phyloP scores from a whole-genome alignment of 2,113 vertebrate genomes.

The Gallinago jamesoni region DNA sequence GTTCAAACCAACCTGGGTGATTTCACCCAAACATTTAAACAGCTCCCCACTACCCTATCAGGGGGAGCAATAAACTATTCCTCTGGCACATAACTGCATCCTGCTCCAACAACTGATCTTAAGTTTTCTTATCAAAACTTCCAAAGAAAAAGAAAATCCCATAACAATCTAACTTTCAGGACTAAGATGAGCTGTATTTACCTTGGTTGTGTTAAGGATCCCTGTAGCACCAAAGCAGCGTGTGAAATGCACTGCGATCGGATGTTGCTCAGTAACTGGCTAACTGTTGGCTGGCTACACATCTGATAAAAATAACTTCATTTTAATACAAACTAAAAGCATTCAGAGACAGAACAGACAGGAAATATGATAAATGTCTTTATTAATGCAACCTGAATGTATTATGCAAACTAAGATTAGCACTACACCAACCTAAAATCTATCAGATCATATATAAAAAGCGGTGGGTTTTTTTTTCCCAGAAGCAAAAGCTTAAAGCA shows the following conservation, averaged over 20 bases:
- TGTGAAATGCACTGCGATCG: conserved; percentile 98
- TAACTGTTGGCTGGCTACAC: conserved; percentile 95
- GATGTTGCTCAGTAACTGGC: conserved; percentile 98
- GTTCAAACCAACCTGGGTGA: neutral
- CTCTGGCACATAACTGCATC: neutral
- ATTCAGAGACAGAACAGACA: neutral
- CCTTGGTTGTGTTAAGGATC: conserved; percentile 93
- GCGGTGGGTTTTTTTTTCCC: neutral
- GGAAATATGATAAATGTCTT: neutral
- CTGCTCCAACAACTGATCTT: neutral
- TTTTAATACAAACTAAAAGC: conserved; percentile 68
- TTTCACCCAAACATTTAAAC: neutral
- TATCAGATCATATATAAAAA: neutral
- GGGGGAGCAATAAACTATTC: neutral
- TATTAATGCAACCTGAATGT: neutral
- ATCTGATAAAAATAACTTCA: conserved; percentile 76
- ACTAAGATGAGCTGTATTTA: conserved; percentile 47
- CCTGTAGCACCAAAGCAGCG: conserved; percentile 93
- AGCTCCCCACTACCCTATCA: neutral
- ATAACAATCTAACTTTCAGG: fast-evolving
- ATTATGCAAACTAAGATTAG: neutral
- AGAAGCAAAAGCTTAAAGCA: neutral
- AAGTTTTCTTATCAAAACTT: neutral
- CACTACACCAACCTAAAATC: neutral
- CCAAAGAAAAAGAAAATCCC: neutral